Percentiles rank a stretch among this genome's conserved stretches.
phyloP scores from a whole-genome alignment of 2,113 vertebrate genomes.

The Mungos mungo region DNA sequence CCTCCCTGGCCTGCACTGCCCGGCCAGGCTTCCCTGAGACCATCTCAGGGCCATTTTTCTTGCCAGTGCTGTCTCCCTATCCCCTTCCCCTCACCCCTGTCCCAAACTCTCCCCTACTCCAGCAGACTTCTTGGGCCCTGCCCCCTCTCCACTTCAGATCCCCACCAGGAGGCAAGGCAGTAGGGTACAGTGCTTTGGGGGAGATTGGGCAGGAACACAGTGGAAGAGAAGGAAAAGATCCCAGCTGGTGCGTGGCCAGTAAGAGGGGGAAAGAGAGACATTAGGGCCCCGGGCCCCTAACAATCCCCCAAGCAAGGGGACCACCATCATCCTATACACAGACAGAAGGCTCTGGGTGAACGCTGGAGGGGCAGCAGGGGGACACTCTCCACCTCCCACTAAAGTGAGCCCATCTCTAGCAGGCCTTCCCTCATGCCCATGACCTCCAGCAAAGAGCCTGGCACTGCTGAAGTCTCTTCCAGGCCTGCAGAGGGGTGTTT shows the following conservation, averaged over 20 bases:
- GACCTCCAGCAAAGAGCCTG: not conserved
- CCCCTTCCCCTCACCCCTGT: not conserved
- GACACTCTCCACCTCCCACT: not conserved
- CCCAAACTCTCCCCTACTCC: not conserved
- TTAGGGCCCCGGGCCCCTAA: not conserved
- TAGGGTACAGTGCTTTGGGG: not conserved
- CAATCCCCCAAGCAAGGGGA: not conserved
- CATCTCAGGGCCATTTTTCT: not conserved
- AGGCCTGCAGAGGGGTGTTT: not conserved
- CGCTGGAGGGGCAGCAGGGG: not conserved
- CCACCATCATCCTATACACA: not conserved
- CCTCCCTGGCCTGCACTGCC: not conserved
- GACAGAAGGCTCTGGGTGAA: not conserved
- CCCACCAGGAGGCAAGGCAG: not conserved
- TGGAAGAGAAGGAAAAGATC: not conserved
- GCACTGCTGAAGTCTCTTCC: not conserved
- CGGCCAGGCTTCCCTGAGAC: not conserved
- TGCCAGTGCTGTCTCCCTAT: not conserved
- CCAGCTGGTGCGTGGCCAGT: not conserved
- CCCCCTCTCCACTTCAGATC: not conserved
- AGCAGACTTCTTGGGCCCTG: not conserved
- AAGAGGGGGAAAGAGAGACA: not conserved
- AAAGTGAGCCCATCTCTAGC: not conserved
- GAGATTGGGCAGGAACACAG: not conserved
- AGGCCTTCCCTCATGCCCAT: not conserved